These are phyloP conservation scores for Hozukius guyotensis DNA, from an alignment of 2,797 vertebrate species.

Conservation along the genomic window DNA sequence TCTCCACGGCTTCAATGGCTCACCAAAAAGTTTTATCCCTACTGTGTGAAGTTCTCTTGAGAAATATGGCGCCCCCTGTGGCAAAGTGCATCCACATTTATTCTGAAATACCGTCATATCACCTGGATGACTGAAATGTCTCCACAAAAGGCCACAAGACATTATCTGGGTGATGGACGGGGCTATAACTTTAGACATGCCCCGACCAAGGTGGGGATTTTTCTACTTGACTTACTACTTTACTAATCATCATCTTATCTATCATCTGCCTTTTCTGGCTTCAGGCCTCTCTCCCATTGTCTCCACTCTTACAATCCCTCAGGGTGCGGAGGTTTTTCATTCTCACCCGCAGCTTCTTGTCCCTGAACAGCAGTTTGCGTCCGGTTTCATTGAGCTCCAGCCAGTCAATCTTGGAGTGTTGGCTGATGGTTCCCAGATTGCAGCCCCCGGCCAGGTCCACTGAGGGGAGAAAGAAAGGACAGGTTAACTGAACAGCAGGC, in stretches of 20 bases:
- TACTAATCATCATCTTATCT: conserved; percentile 4
- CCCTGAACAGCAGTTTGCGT: conserved; percentile 94
- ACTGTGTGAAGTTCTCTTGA: background rate
- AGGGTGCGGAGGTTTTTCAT: conserved; percentile 42
- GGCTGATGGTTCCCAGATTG: conserved; percentile 89
- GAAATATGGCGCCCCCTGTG: background rate
- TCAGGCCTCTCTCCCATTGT: conserved; percentile 11
- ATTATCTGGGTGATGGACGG: conserved; percentile 13
- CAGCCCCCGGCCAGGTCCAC: conserved; percentile 90
- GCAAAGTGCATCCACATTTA: background rate
- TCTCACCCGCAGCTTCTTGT: conserved; percentile 95
- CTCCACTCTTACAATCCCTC: conserved; percentile 15
- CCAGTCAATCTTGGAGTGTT: conserved; percentile 95
- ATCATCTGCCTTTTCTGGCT: conserved; percentile 18
- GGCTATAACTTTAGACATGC: conserved; percentile 10
- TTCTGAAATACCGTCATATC: background rate
- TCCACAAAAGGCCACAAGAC: background rate
- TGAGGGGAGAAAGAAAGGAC: conserved; percentile 52
- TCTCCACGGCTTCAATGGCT: background rate
- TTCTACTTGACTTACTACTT: conserved; percentile 1
- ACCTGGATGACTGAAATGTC: background rate
- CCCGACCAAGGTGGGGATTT: background rate
- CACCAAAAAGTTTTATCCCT: background rate
- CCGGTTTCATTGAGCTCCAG: conserved; percentile 97
- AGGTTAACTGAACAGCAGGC: conserved; percentile 6